Evolutionary conservation across 2,113 vertebrate species (phyloP).

Genomic region (human (Homo sapiens)): DNA sequence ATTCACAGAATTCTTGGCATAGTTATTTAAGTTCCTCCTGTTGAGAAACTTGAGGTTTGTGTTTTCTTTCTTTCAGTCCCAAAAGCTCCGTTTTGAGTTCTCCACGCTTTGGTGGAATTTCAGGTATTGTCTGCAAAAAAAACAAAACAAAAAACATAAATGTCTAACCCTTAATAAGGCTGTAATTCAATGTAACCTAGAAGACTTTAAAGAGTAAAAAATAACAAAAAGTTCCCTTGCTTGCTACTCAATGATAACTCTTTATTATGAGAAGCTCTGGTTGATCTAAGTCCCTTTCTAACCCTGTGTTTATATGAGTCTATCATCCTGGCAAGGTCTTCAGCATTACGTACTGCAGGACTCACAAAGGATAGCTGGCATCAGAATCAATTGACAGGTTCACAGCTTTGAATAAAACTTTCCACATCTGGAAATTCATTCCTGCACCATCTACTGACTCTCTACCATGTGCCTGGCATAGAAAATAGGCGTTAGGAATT

Average conservation of each 20-base stretch:
- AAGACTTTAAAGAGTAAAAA: neutral
- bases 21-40: slow-evolving; percentile 57
- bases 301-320: neutral
- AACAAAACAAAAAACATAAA: slow-evolving; percentile 21
- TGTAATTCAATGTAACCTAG: neutral
- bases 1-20: slow-evolving; percentile 34
- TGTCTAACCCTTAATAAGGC: neutral
- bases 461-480: neutral
- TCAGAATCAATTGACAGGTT: neutral
- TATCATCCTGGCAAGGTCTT: neutral
- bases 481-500: neutral
- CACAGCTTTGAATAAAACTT: neutral
- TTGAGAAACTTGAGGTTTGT: slow-evolving; percentile 57
- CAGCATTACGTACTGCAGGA: neutral
- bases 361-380: neutral
- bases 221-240: neutral
- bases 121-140: slow-evolving; percentile 90
- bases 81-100: slow-evolving; percentile 93
- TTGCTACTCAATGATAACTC: neutral
- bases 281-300: neutral
- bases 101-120: slow-evolving; percentile 93
- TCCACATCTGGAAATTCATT: neutral
- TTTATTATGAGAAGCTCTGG: neutral
- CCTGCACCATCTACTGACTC: neutral
- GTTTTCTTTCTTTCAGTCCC: slow-evolving; percentile 85